A percentile compares a stretch with the other conserved stretches of the same genome.
These are phyloP conservation scores for Strigamia transsilvanica DNA, from an alignment of 2,888 invertebrate species.

Conservation along the genomic window DNA sequence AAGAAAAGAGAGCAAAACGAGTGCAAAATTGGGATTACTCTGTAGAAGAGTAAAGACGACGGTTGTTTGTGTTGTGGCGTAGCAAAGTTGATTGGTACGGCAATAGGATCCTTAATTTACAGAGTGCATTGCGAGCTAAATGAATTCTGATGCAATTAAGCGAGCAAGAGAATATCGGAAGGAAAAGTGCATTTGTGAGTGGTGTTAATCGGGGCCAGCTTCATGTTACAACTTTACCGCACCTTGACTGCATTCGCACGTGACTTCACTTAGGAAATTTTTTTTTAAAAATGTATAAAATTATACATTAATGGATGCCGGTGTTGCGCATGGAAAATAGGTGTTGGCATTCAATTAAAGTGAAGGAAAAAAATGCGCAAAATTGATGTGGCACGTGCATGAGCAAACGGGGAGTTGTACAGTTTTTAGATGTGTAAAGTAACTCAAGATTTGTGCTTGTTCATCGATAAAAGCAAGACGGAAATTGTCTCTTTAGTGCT, in stretches of 20 bases:
- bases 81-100: constrained; percentile 18
- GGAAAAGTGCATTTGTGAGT: constrained; percentile 18
- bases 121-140: constrained; percentile 32
- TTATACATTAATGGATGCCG: not conserved
- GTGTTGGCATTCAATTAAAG: not conserved
- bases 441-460: constrained; percentile 28
- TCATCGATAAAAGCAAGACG: constrained; percentile 3
- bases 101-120: constrained; percentile 23
- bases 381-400: not conserved
- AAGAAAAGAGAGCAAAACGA: not conserved
- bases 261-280: not conserved
- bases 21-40: constrained; percentile 37
- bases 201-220: constrained; percentile 29
- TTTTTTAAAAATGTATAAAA: not conserved
- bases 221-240: not conserved
- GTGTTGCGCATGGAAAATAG: not conserved
- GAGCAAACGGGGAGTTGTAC: not conserved
- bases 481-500: constrained; percentile 2
- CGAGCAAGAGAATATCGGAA: not conserved
- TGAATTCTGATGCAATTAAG: constrained; percentile 36
- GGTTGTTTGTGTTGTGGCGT: constrained; percentile 28
- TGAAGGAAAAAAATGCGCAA: not conserved
- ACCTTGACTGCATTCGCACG: not conserved
- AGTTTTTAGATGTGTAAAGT: not conserved
- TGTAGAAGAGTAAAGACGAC: constrained; percentile 36